These are phyloP conservation scores for Streptopelia turtur DNA, from an alignment of 2,797 vertebrate species.

Conservation along the genomic window DNA sequence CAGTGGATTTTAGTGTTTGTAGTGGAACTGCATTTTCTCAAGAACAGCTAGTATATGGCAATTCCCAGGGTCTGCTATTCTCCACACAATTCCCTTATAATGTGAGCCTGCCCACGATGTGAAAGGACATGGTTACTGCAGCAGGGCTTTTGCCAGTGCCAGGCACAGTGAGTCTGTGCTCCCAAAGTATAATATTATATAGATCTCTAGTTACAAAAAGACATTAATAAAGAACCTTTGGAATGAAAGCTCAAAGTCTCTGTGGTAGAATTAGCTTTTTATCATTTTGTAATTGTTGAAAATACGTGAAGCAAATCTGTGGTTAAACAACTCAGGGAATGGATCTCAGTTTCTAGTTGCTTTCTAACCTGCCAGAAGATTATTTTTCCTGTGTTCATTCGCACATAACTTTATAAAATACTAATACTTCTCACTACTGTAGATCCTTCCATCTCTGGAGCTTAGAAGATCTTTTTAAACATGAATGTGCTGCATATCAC, in stretches of 20 bases:
- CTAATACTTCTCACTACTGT: background rate
- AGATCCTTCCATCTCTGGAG: background rate
- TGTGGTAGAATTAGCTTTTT: background rate
- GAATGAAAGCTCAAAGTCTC: background rate
- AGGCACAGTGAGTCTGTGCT: background rate
- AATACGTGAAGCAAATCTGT: fast-evolving
- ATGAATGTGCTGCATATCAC: background rate
- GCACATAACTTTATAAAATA: background rate
- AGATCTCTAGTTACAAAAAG: background rate
- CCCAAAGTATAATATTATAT: background rate
- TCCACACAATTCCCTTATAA: background rate
- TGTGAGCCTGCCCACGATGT: fast-evolving
- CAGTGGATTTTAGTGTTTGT: background rate
- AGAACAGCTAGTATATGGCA: background rate
- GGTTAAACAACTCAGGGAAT: background rate
- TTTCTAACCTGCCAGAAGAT: background rate
- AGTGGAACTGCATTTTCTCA: background rate
- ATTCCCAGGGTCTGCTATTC: background rate
- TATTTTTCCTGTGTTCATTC: background rate
- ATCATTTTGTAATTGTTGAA: background rate
- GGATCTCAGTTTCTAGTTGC: background rate
- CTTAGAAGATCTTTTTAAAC: background rate
- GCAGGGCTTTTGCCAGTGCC: fast-evolving
- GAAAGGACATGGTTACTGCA: background rate
- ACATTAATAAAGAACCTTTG: background rate